Conservation (phyloP, 2,797 vertebrate genomes). For the Acanthiza pusilla region DNA sequence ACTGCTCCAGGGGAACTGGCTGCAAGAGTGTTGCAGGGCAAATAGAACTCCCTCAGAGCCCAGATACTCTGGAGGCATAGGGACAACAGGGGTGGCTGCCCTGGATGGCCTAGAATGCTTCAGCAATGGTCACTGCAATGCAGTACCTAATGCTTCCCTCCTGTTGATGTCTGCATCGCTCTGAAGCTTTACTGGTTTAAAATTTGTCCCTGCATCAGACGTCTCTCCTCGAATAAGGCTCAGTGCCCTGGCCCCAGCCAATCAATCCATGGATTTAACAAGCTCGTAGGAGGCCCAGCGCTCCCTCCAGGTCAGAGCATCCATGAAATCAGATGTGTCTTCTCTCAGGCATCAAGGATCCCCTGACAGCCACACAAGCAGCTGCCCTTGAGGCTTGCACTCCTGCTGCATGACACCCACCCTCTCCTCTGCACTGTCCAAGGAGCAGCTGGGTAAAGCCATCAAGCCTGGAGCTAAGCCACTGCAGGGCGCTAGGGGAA, state of each 20-base stretch:
- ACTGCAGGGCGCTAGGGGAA: background rate
- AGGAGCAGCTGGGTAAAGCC: background rate
- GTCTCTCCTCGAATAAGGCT: background rate
- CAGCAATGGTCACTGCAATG: accelerated
- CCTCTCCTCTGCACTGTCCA: background rate
- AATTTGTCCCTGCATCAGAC: background rate
- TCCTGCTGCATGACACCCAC: accelerated
- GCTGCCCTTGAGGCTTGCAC: background rate
- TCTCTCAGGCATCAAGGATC: background rate
- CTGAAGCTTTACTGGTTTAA: background rate
- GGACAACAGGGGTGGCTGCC: accelerated
- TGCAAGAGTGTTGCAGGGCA: background rate
- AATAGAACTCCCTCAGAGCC: background rate
- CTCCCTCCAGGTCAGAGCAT: background rate
- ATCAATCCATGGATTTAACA: background rate
- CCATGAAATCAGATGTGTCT: background rate
- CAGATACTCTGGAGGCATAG: background rate
- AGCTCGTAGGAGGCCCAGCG: background rate
- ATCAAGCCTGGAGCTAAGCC: background rate
- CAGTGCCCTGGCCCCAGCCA: background rate
- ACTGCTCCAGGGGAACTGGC: background rate
- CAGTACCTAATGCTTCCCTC: background rate
- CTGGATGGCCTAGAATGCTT: background rate
- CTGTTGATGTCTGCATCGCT: accelerated
- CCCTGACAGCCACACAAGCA: background rate